Evolutionary conservation across 2,113 vertebrate species (phyloP).

Genomic region (Tachycineta bicolor): DNA sequence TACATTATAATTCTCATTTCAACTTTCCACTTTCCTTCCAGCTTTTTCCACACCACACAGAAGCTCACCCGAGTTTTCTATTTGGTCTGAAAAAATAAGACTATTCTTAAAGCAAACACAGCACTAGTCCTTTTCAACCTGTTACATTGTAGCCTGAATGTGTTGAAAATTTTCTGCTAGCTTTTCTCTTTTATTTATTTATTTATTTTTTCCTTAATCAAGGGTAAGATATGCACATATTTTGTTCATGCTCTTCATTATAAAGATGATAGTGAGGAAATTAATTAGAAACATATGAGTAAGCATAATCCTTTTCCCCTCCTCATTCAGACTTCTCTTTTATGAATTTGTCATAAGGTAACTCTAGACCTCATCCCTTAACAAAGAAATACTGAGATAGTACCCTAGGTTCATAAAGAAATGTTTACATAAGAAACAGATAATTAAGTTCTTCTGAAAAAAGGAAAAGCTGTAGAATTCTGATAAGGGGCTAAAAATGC

Average conservation of each 20-base stretch:
- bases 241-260: background rate
- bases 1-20: background rate
- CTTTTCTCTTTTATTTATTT: background rate
- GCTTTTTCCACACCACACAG: background rate
- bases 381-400: background rate
- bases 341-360: background rate
- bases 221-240: background rate
- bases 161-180: background rate
- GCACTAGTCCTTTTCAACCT: background rate
- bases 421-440: background rate
- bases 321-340: background rate
- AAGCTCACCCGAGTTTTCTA: background rate
- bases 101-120: background rate
- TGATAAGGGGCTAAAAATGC: background rate
- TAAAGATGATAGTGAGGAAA: background rate
- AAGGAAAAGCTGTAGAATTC: conserved; percentile 21
- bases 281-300: conserved; percentile 37
- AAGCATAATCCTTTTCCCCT: background rate
- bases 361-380: background rate
- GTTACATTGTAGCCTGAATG: background rate
- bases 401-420: background rate
- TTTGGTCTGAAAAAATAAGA: background rate
- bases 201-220: background rate
- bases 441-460: background rate
- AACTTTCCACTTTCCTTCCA: background rate